phyloP scores from a whole-genome alignment of 2,797 vertebrate genomes.

The Phrynocephalus forsythii region DNA sequence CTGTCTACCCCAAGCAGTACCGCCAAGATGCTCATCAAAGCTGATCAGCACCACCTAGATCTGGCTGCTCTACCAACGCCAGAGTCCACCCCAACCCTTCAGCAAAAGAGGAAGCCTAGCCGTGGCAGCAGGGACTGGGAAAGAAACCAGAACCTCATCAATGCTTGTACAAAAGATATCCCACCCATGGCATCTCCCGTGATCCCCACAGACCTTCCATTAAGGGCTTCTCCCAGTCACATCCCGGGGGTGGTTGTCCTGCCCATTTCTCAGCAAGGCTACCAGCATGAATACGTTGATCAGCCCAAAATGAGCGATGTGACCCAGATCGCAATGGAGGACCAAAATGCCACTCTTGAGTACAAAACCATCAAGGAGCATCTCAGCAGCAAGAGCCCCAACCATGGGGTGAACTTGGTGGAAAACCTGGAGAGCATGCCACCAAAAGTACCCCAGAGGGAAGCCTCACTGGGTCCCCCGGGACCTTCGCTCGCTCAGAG shows the following conservation, averaged over 20 bases:
- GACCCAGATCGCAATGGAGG: conserved; percentile 84
- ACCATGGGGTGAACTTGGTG: conserved; percentile 86
- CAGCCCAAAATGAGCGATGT: conserved; percentile 91
- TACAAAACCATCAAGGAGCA: conserved; percentile 92
- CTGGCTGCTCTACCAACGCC: conserved; percentile 93
- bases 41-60: conserved; percentile 96
- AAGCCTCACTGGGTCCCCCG: conserved; percentile 90
- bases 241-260: conserved; percentile 96
- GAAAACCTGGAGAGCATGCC: conserved; percentile 89
- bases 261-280: conserved; percentile 91
- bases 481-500: conserved; percentile 84
- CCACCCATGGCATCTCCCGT: conserved; percentile 88
- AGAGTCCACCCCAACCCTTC: conserved; percentile 93
- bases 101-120: conserved; percentile 93
- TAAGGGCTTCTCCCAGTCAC: conserved; percentile 94
- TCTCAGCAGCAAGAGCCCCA: conserved; percentile 87
- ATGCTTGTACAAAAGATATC: conserved; percentile 96
- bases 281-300: conserved; percentile 96
- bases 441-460: conserved; percentile 94
- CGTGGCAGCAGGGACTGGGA: conserved; percentile 97
- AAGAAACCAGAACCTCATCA: conserved; percentile 97
- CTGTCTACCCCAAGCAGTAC: conserved; percentile 84
- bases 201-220: conserved; percentile 92
- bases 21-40: conserved; percentile 94
- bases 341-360: conserved; percentile 93